Evolutionary conservation across 2,113 vertebrate genomes (phyloP), one percentile per base, ranked within the genome.

Genomic region (Acinonyx jubatus): DNA sequence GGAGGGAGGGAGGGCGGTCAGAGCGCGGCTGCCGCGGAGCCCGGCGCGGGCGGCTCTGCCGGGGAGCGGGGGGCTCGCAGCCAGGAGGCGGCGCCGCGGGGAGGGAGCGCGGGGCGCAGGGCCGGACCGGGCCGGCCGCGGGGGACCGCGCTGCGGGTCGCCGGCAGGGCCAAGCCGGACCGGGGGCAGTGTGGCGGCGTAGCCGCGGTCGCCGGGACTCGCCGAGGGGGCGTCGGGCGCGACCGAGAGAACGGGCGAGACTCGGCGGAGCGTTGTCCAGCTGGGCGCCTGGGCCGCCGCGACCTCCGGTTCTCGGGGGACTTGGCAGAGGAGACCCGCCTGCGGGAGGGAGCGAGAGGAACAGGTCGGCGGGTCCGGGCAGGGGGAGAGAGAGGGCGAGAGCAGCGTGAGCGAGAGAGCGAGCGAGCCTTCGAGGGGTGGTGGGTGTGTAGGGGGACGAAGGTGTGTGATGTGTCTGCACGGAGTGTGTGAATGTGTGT

Each of bases 31-130:
- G 98, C 85, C 83, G 82, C 41, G 94, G 91, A 93, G 90, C 97
- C 71, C 5, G 83, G 96, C 65, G 95, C 57, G 41, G 95, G 97
- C 86, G 45, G 93, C 84, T 41, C 73, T 80, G 97, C 96, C 19
- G 66, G 89, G 57, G 78, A 87, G 76, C 74, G 11, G 36, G 96
- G 94, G 96, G 94, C 91, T 89, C 29, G 7, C 88, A 68, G 97
- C 93, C 96, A 80, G 98, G 97, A 96, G 96, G 97, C 90, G 92
- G 97, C 87, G 89, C 97, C 38, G 85, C 63, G 27, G 93, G 94
- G 95, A 85, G 94, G 80, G 68, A 95, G 92, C 79, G 92, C 52
- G 21, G 81, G 68, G 91, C 31, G 55, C 61, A 4, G 38, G 38
- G 50, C 79, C 21, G 65, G 68, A 71, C 96, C 85, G 11, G 80